Conservation (phyloP, 2,797 vertebrate genomes). For the Sebastes iracundus region DNA sequence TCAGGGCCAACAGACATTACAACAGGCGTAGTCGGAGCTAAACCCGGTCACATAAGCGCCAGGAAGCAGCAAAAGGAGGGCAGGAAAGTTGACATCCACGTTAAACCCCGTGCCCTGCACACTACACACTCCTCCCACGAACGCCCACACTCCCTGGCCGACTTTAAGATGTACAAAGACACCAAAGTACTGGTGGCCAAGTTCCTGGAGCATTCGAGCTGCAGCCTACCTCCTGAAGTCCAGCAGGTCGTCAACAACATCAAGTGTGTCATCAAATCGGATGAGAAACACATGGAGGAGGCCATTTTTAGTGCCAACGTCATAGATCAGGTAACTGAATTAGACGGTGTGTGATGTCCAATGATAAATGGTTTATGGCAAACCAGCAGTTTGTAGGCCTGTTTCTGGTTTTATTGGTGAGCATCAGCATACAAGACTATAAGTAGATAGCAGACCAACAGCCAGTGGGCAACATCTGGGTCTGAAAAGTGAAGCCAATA, state of each 20-base stretch:
- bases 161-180: constrained; percentile 94
- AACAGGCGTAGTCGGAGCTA: constrained; percentile 69
- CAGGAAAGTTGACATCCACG: constrained; percentile 78
- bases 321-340: constrained; percentile 88
- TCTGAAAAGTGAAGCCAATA: too few species aligned
- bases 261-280: constrained; percentile 89
- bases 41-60: constrained; percentile 63
- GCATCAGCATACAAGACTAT: not conserved
- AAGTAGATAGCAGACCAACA: too few species aligned
- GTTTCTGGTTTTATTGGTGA: constrained; percentile 8
- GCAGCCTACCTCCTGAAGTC: constrained; percentile 91
- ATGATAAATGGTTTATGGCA: not conserved
- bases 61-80: constrained; percentile 83
- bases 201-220: constrained; percentile 94
- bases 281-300: constrained; percentile 94
- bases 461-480: too few species aligned
- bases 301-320: constrained; percentile 91
- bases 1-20: constrained; percentile 65
- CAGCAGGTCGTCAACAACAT: constrained; percentile 93
- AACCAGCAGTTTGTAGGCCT: not conserved
- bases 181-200: constrained; percentile 95
- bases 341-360: not conserved
- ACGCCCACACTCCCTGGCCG: constrained; percentile 88
- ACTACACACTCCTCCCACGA: constrained; percentile 78
- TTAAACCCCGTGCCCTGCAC: constrained; percentile 81